These are phyloP conservation scores for Cheilinus undulatus DNA, from an alignment of 2,113 vertebrate species.

Conservation along the genomic window DNA sequence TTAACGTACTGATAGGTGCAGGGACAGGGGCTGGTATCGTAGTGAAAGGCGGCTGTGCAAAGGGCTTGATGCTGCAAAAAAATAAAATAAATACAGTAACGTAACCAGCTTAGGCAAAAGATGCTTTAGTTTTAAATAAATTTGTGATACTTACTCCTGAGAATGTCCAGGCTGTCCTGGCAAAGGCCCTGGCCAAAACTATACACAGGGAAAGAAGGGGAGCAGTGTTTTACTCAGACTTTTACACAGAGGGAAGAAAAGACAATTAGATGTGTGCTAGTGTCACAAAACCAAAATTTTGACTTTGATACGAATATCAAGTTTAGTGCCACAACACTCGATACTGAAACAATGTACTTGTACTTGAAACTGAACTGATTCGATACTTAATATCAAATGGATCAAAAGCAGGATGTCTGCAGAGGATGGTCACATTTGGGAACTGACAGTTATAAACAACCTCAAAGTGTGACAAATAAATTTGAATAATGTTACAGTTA, in stretches of 20 bases:
- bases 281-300: no score
- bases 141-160: slow-evolving; percentile 91
- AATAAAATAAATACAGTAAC: slow-evolving; percentile 4
- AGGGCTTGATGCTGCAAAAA: slow-evolving; percentile 92
- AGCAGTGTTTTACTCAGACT: slow-evolving; percentile 19
- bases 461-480: no score
- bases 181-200: slow-evolving; percentile 94
- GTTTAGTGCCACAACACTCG: no score
- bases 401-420: no score
- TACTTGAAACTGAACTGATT: no score
- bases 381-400: no score
- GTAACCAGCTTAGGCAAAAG: neutral
- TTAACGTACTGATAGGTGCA: slow-evolving; percentile 88
- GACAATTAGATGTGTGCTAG: slow-evolving; percentile 30
- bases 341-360: no score
- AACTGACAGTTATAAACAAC: no score
- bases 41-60: slow-evolving; percentile 94
- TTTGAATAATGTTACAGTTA: no score
- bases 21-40: slow-evolving; percentile 90
- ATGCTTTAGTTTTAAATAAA: slow-evolving; percentile 20
- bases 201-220: slow-evolving; percentile 19
- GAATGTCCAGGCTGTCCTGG: slow-evolving; percentile 97
- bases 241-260: slow-evolving; percentile 22
- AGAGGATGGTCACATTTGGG: no score
- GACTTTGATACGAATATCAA: no score